These are phyloP conservation scores for Champsocephalus esox DNA, from an alignment of 2,797 vertebrate genomes.

Conservation along the genomic window DNA sequence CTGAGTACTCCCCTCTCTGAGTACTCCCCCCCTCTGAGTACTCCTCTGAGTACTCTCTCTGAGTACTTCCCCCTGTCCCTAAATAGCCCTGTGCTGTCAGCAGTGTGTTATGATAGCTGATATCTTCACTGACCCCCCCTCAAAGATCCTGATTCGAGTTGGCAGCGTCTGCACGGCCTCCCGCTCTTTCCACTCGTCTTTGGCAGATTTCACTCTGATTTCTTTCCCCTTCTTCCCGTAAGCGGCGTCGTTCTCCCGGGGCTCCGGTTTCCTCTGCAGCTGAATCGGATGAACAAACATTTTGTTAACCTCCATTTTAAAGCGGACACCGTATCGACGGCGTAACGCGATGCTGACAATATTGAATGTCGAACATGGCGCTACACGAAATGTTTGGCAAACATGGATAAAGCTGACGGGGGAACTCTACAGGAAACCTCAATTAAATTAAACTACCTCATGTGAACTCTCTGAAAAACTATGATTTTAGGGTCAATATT, in stretches of 20 bases:
- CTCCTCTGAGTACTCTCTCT: no score
- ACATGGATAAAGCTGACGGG: conserved; percentile 45
- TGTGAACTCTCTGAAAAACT: no score
- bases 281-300: conserved; percentile 73
- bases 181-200: conserved; percentile 95
- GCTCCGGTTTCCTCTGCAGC: conserved; percentile 94
- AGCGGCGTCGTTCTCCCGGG: conserved; percentile 90
- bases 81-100: conserved; percentile 44
- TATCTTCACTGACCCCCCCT: conserved; percentile 93
- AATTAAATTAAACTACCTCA: not conserved
- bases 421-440: conserved; percentile 11
- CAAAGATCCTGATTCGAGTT: conserved; percentile 98
- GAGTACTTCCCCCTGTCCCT: no score
- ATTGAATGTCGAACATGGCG: conserved; percentile 60
- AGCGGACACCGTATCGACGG: conserved; percentile 61
- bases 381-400: conserved; percentile 66
- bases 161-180: conserved; percentile 93
- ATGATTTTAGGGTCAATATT: no score
- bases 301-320: conserved; percentile 73
- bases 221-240: conserved; percentile 94
- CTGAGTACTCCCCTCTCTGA: no score
- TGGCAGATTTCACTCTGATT: conserved; percentile 91
- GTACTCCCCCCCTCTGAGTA: no score
- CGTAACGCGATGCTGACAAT: conserved; percentile 60
- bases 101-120: conserved; percentile 48